phyloP scores from a whole-genome alignment of 2,797 vertebrate genomes.

The Ptychadena robeensis region DNA sequence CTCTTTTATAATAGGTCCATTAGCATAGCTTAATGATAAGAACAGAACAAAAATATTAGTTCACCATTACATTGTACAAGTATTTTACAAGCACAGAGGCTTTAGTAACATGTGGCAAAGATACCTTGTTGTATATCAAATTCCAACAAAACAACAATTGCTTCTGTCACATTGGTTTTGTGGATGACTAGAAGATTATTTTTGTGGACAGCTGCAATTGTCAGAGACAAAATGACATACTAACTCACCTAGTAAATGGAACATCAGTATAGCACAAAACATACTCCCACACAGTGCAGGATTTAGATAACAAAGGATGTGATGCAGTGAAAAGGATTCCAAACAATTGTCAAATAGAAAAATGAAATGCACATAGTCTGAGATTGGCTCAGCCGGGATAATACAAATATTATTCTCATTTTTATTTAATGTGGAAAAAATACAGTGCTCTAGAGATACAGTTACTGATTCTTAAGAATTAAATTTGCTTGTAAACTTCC shows the following conservation, averaged over 20 bases:
- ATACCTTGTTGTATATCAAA: slow-evolving; percentile 50
- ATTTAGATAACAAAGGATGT: slow-evolving; percentile 58
- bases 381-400: slow-evolving; percentile 19
- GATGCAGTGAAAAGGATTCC: slow-evolving; percentile 40
- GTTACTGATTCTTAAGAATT: background rate
- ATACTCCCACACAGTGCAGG: slow-evolving; percentile 54
- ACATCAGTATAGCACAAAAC: slow-evolving; percentile 50
- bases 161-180: slow-evolving; percentile 55
- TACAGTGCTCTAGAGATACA: background rate
- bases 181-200: slow-evolving; percentile 53
- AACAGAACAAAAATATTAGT: slow-evolving; percentile 35
- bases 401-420: slow-evolving; percentile 21
- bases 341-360: slow-evolving; percentile 51
- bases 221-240: slow-evolving; percentile 55
- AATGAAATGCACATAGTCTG: slow-evolving; percentile 24
- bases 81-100: slow-evolving; percentile 24
- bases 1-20: slow-evolving; percentile 30
- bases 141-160: slow-evolving; percentile 56
- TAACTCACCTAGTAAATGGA: slow-evolving; percentile 52
- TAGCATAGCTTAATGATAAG: slow-evolving; percentile 32
- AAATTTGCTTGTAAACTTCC: background rate
- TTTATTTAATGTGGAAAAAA: slow-evolving; percentile 11
- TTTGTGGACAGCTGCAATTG: slow-evolving; percentile 58
- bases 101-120: slow-evolving; percentile 38
- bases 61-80: slow-evolving; percentile 13